Percentiles rank a stretch among this genome's conserved stretches.
Evolutionary conservation across 2,888 invertebrate species (phyloP).

Genomic region (Hartigia nigra): DNA sequence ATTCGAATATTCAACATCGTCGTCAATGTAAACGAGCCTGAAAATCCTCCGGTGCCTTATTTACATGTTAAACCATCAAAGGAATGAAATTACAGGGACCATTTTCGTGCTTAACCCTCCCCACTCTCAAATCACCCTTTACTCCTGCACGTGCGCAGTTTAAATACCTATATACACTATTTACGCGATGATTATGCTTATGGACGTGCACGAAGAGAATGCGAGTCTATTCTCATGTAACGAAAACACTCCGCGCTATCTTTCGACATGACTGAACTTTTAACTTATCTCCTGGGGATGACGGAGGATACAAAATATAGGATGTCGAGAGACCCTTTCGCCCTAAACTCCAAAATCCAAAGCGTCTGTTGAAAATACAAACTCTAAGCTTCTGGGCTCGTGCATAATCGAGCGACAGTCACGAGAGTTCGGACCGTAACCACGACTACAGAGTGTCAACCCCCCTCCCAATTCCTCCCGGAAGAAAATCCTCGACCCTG

Average conservation of each 20-base stretch:
- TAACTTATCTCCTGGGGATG: background rate
- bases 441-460: background rate
- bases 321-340: background rate
- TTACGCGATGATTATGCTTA: background rate
- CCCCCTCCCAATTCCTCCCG: background rate
- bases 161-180: background rate
- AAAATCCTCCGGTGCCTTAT: background rate
- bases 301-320: background rate
- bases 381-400: background rate
- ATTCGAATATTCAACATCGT: background rate
- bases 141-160: background rate
- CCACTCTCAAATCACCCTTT: no score
- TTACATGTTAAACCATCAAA: background rate
- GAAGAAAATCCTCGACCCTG: slow-evolving; percentile 3
- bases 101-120: background rate
- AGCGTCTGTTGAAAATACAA: background rate
- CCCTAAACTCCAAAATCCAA: background rate
- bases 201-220: background rate
- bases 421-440: background rate
- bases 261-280: background rate
- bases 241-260: background rate
- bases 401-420: background rate
- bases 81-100: background rate
- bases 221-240: background rate
- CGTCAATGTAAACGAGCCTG: background rate